Base-by-base conservation (phyloP, 2,113 vertebrate species). In the Arenaria interpres region DNA sequence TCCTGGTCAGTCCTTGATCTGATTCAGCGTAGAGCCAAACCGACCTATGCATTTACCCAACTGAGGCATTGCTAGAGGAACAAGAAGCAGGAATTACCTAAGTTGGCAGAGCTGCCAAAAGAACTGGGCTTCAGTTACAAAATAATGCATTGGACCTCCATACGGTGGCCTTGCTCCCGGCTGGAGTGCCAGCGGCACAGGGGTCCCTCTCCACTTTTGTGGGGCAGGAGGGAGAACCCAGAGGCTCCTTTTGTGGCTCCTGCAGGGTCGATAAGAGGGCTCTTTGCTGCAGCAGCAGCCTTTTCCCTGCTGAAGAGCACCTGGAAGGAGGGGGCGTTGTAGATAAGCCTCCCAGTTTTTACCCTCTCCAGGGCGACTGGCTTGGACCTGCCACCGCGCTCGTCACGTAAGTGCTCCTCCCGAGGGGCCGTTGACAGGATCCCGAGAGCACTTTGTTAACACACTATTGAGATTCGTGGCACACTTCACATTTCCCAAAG, bases 131-230 rank as follows among this genome's bases (percentile, higher is more conserved):
- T 77, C 23, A 23, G 22, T 24, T 54, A 46, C 37, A 71, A 71
- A 66, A 46, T 2, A 48, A 12, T 3, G 33, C 1, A 1, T 3
- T 23, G 24, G 35, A n/a, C 3, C 4, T 30, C 53, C 19, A 7
- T 14, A 13, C 21, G 2, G 4, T 4, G 9, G 15, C 56, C 35
- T 69, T 78, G 8, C 13, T 91, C 46, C 32, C 33, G 45, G 30
- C 30, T 43, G 37, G 63, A 45, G 7, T 23, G 20, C 32, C 53
- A 69, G 37, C 8, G 22, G 14, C 39, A 64, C n/a, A 21, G 13
- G 12, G 2, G 0, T 54, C 8, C 9, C 27, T 78, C 32, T 39
- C 66, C 39, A 16, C 15, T 30, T 75, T 7, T 39, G 39, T 39
- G 50, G 25, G 33, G 8, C 25, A 45, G n/a, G 48, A 57, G 54